phyloP scores from a whole-genome alignment of 2,113 vertebrate genomes.

The Seriola rivoliana region DNA sequence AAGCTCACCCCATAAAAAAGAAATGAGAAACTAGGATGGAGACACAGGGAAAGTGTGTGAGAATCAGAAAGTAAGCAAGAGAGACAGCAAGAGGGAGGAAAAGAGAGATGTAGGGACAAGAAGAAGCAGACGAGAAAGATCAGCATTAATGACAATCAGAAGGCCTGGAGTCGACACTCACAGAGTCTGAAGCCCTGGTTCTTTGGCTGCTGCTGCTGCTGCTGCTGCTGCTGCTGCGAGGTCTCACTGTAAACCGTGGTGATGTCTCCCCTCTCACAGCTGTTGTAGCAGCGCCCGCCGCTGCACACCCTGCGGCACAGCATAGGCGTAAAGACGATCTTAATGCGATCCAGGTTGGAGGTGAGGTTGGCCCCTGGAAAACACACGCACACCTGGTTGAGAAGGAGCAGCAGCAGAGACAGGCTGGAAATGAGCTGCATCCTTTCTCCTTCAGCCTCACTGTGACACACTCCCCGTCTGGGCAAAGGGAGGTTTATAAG shows the following conservation, averaged over 20 bases:
- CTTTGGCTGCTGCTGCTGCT: conserved; percentile 67
- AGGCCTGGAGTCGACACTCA: conserved; percentile 76
- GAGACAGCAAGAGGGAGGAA: conserved; percentile 6
- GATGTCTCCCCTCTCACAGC: conserved; percentile 85
- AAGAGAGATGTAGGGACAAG: conserved; percentile 29
- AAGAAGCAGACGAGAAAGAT: conserved; percentile 13
- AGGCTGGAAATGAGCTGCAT: conserved; percentile 77
- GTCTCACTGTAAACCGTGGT: conserved; percentile 87
- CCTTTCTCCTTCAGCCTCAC: conserved; percentile 65
- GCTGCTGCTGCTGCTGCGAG: conserved; percentile 69
- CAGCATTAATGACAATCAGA: conserved; percentile 4
- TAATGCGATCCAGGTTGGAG: conserved; percentile 84
- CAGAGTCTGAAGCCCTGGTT: conserved; percentile 86
- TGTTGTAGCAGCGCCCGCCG: conserved; percentile 83
- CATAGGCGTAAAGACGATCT: conserved; percentile 88
- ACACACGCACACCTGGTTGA: conserved; percentile 73
- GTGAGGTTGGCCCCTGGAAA: conserved; percentile 86
- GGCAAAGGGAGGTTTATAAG: conserved; percentile 80
- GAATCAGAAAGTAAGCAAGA: conserved; percentile 39
- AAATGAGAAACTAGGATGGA: conserved; percentile 41
- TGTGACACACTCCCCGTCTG: conserved; percentile 74
- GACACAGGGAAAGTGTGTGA: conserved; percentile 36
- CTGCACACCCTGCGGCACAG: conserved; percentile 82
- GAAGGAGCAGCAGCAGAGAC: conserved; percentile 69
- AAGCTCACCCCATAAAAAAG: conserved; percentile 63